Conservation (phyloP, 1,140 invertebrate species). For the Heliothis virescens region DNA sequence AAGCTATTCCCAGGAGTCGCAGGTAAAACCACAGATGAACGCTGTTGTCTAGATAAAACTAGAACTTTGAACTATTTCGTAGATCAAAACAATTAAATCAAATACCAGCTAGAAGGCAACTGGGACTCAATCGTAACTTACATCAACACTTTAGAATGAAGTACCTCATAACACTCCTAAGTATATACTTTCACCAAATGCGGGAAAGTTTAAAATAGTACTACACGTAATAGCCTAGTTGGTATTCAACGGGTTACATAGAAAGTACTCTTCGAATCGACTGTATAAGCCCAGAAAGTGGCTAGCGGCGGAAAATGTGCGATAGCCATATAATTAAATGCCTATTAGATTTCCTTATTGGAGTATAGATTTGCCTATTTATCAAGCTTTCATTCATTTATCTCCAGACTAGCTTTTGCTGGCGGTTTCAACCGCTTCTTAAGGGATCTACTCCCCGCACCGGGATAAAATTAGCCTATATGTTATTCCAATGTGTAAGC, state of each 20-base stretch:
- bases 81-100: background rate
- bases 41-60: too few relatives aligned
- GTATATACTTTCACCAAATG: slow-evolving; percentile 15
- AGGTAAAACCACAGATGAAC: too few relatives aligned
- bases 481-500: too few relatives aligned
- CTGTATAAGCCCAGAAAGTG: background rate
- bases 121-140: background rate
- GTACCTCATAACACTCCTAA: background rate
- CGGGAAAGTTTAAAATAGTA: slow-evolving; percentile 3
- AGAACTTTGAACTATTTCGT: too few relatives aligned
- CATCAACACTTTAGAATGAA: background rate
- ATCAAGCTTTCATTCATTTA: background rate
- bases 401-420: too few relatives aligned
- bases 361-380: background rate
- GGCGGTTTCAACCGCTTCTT: too few relatives aligned
- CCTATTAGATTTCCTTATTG: background rate
- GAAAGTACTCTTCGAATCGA: background rate
- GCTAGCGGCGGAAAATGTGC: slow-evolving; percentile 1
- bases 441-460: too few relatives aligned
- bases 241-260: background rate
- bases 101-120: background rate
- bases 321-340: background rate
- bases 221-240: background rate
- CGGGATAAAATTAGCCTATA: too few relatives aligned
- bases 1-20: too few relatives aligned